Conservation (phyloP, 2,888 invertebrate species). For the Flexamia atlantica region DNA sequence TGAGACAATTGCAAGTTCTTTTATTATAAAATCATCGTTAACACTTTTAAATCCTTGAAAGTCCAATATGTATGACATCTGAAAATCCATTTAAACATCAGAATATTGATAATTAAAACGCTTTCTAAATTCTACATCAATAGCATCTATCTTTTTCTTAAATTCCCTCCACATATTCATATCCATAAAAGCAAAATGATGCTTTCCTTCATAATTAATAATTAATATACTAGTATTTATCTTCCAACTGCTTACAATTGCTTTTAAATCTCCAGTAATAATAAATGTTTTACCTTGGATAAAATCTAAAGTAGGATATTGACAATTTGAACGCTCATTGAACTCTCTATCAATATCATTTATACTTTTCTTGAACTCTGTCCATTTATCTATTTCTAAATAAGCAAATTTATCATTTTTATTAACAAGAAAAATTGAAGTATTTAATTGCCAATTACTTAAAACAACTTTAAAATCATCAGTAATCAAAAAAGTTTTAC, state of each 20-base stretch:
- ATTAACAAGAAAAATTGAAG: not conserved
- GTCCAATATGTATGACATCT: not conserved
- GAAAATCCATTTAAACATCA: not conserved
- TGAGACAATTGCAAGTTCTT: not conserved
- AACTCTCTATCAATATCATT: not conserved
- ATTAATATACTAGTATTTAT: not conserved
- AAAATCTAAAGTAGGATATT: not conserved
- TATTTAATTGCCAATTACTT: not conserved
- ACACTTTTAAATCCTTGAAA: not conserved
- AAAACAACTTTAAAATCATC: not conserved
- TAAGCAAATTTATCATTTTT: not conserved
- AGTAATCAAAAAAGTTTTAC: not conserved
- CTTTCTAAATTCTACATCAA: not conserved
- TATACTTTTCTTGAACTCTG: not conserved
- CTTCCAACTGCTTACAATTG: not conserved
- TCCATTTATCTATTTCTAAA: constrained; percentile 5
- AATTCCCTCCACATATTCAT: not conserved
- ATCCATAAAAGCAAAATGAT: not conserved
- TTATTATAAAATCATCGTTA: not conserved
- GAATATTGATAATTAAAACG: not conserved
- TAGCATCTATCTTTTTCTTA: not conserved
- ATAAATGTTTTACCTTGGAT: not conserved
- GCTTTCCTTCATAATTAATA: not conserved
- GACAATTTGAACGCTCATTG: not conserved
- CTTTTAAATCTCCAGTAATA: constrained; percentile 1